Conservation (phyloP, 2,888 invertebrate species). For the Seladonia tumulorum region DNA sequence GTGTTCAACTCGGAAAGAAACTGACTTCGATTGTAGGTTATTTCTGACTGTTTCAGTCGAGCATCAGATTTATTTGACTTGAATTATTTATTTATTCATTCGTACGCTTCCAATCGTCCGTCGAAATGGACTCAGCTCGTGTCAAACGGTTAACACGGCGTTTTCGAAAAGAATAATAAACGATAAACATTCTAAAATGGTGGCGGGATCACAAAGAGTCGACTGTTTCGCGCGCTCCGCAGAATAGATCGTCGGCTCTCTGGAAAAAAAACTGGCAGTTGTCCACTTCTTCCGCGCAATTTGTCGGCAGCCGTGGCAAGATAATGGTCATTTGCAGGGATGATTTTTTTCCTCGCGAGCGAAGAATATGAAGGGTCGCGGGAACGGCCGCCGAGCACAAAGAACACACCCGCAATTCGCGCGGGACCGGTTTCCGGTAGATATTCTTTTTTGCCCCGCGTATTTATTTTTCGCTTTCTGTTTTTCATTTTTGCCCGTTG, state of each 20-base stretch:
- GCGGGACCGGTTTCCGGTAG: constrained; percentile 47
- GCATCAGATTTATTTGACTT: not conserved
- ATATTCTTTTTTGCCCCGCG: constrained; percentile 40
- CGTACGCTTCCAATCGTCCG: too few relatives aligned
- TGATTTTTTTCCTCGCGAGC: constrained; percentile 27
- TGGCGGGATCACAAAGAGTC: not conserved
- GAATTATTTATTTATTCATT: too few relatives aligned
- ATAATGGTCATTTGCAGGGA: constrained; percentile 60
- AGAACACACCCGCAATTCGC: constrained; percentile 51
- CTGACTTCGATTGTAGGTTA: not conserved
- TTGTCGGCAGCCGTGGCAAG: constrained; percentile 47
- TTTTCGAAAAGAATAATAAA: not conserved
- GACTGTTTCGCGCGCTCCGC: not conserved
- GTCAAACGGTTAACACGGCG: not conserved
- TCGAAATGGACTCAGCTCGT: not conserved
- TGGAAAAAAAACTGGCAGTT: constrained; percentile 21
- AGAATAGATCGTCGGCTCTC: not conserved
- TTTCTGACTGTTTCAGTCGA: too few relatives aligned
- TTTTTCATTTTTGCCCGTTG: constrained; percentile 62
- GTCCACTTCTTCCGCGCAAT: constrained; percentile 47
- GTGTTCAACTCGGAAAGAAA: not conserved
- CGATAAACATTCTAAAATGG: not conserved
- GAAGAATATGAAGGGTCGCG: constrained; percentile 29
- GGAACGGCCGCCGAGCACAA: constrained; percentile 23
- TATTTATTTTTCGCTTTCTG: constrained; percentile 65